Percentiles rank a stretch among this genome's conserved stretches.
These are phyloP conservation scores for Tetrax tetrax DNA, from an alignment of 2,113 vertebrate genomes.

Conservation along the genomic window DNA sequence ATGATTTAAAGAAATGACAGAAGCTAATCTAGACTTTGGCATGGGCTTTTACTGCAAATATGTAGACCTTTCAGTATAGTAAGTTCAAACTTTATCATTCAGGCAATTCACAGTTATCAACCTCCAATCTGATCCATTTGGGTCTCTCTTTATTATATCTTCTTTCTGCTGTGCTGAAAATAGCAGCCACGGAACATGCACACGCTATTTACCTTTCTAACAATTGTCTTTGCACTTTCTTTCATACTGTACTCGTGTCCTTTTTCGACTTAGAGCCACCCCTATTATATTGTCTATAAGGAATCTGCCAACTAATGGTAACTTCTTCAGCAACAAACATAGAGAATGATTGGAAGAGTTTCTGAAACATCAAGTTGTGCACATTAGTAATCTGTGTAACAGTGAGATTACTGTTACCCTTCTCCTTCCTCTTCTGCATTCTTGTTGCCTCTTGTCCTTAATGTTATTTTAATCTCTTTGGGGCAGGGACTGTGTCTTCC, in stretches of 20 bases:
- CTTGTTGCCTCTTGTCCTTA: constrained; percentile 55
- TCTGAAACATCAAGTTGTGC: not conserved
- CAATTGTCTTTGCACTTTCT: constrained; percentile 15
- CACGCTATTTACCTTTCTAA: constrained; percentile 43
- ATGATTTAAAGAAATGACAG: not conserved
- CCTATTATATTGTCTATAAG: not conserved
- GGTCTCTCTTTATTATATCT: not conserved
- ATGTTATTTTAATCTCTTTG: constrained; percentile 67
- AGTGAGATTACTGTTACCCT: constrained; percentile 50
- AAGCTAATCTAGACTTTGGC: not conserved
- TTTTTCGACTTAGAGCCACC: not conserved
- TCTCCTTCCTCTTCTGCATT: constrained; percentile 28
- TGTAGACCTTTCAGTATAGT: not conserved
- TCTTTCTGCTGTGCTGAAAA: constrained; percentile 23
- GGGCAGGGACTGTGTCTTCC: constrained; percentile 63
- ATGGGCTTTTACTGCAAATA: not conserved
- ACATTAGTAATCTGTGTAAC: constrained; percentile 14
- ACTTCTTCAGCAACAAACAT: constrained; percentile 7
- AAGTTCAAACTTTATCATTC: not conserved
- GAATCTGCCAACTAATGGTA: constrained; percentile 11
- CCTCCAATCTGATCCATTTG: not conserved
- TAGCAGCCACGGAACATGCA: not conserved
- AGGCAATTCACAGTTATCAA: not conserved
- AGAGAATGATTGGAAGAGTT: not conserved
- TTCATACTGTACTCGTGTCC: not conserved